Evolutionary conservation across 2,113 vertebrate species (phyloP), one percentile per base, ranked within the genome.

Genomic region (Scalopus aquaticus): DNA sequence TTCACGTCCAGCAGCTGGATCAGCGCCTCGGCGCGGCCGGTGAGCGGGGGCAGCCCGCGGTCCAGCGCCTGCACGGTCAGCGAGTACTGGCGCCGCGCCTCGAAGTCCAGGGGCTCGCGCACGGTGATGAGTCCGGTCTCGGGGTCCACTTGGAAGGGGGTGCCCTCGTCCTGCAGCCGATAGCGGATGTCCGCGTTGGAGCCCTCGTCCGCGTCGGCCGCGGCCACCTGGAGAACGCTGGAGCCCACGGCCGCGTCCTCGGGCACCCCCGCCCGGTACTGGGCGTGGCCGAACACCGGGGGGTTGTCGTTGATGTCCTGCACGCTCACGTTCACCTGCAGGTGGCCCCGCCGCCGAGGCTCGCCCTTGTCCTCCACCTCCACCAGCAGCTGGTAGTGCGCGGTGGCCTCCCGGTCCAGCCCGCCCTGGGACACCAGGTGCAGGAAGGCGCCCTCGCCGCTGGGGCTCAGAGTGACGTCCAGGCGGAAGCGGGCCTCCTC

Each of bases 301-400:
- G 99, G 99, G 97, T 99, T 99, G 97, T 99, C 99, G 2, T 99
- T 99, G 80, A 99, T 99, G 95, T 99, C 99, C 96, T 99, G 99
- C 32, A 99, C 99, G 0, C 99, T 99, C 90, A 99, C 99, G 0
- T 99, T 99, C 7, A 99, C 99, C 98, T 99, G 99, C 35, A 99
- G 97, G 98, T 98, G 99, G n/a, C 99, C 99, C 28, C 98, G 98
- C 95, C 98, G 98, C 96, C 98, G 99, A 0, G 99, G 99, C 72
- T 99, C 98, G 0, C 99, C 99, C 97, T 99, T 99, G 98, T 99
- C 99, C 97, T 99, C 99, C 96, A 99, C 99, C 74, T 99, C 99
- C 22, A 99, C 98, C 93, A 99, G 82, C 8, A 99, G 98, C 97
- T 99, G 99, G 97, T 99, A 99, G 81, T 98, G 98, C 7, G 99